Evolutionary conservation across 1,140 invertebrate genomes (phyloP).

Genomic region (Homalodisca vitripennis): DNA sequence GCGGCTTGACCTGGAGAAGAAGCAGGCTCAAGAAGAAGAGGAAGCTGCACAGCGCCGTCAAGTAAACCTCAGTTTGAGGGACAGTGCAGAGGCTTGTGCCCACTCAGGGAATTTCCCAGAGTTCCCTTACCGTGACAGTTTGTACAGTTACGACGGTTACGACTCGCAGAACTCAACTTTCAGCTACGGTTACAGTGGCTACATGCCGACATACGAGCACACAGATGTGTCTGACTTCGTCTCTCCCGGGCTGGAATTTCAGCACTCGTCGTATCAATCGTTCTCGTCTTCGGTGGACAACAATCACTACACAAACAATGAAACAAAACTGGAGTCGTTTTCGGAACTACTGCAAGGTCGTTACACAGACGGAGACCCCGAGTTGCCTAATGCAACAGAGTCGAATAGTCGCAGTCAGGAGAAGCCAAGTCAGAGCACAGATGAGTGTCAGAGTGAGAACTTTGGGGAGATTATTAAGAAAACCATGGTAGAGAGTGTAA

Average conservation of each 20-base stretch:
- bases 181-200: neutral
- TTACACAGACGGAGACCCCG: conserved; percentile 52
- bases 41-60: conserved; percentile 24
- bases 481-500: conserved; percentile 87
- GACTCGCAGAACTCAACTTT: neutral
- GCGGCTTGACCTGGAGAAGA: conserved; percentile 89
- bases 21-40: conserved; percentile 55
- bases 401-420: neutral
- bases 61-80: conserved; percentile 47
- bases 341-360: conserved; percentile 62
- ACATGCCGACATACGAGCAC: conserved; percentile 21
- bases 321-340: conserved; percentile 57
- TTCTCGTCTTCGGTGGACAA: conserved; percentile 7
- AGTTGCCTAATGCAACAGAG: neutral
- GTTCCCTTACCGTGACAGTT: conserved; percentile 54
- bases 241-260: conserved; percentile 23
- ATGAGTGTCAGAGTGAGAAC: conserved; percentile 64
- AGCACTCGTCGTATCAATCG: conserved; percentile 23
- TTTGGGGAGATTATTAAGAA: conserved; percentile 92
- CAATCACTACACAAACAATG: neutral
- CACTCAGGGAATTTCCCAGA: conserved; percentile 60
- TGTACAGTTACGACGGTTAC: conserved; percentile 23
- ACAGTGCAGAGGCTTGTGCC: conserved; percentile 61
- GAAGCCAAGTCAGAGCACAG: conserved; percentile 41
- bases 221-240: conserved; percentile 15